Base-by-base conservation (phyloP, 2,888 invertebrate genomes). In the Sepioteuthis lessoniana region DNA sequence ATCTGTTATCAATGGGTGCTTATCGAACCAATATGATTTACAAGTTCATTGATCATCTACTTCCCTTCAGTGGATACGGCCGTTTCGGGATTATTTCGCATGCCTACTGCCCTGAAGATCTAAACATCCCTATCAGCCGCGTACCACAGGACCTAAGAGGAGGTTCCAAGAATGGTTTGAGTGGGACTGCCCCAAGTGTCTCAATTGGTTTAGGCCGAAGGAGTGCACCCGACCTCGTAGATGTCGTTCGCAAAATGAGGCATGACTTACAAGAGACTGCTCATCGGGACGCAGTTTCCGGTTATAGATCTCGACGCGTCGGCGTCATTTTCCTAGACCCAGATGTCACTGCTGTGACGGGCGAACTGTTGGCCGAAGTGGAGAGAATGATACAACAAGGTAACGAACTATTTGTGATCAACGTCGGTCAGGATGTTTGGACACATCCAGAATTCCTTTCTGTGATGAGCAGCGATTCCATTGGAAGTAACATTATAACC, bases 11-110 rank as follows among this genome's bases (percentile, higher is more conserved):
- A 3, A n/a, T 92, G 46, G 92, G 92, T 10, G 46, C 42, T 19
- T 92, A 92, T 92, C 42, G 47, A 31, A 47, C 92, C 19, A 31
- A 92, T 19, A 92, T 92, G 92, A 42, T 92, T n/a, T 92, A 92
- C 92, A 47, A 92, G 31, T 92, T 92, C 35, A 92, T 92, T 31
- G 92, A 42, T 35, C 19, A 92, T 21, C 35, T 92, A 7, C 42
- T 92, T 19, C 92, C 92, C 35, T 47, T 42, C 21, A 47, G 46
- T n/a, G 92, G 92, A 21, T 92, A 92, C 35, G 42, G 47, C 21
- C 92, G 47, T 16, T 92, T 92, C 21, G 28, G 46, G 4, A 28
- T 92, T 7, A 21, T 47, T n/a, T 92, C 92, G 16, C 92, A 92
- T 31, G 92, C 92, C 28, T 92, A 92, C 47, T 92, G 92, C 31